Percentiles rank a stretch among this genome's conserved stretches.
Evolutionary conservation across 2,113 vertebrate species (phyloP).

Genomic region (Tenebrosternarchus preto): DNA sequence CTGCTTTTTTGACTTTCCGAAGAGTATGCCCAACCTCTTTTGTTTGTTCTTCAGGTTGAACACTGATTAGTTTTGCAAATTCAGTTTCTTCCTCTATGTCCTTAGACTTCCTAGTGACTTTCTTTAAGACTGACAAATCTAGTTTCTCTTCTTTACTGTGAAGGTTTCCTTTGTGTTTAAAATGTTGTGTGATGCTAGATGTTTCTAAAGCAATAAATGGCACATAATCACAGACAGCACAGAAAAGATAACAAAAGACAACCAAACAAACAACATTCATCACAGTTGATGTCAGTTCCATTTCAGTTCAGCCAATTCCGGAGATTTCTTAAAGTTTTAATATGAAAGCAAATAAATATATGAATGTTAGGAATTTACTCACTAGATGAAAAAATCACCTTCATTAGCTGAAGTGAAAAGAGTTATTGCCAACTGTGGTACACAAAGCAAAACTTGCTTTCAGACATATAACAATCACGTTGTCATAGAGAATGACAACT

Average conservation of each 20-base stretch:
- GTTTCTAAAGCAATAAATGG: slow-evolving; percentile 74
- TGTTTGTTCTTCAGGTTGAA: slow-evolving; percentile 60
- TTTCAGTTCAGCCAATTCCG: not conserved
- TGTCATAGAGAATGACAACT: not conserved
- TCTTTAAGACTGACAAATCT: slow-evolving; percentile 65
- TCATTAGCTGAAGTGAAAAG: not conserved
- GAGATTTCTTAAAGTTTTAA: not conserved
- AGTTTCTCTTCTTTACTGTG: slow-evolving; percentile 66
- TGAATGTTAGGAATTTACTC: not conserved
- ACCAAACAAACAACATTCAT: slow-evolving; percentile 39
- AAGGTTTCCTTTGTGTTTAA: slow-evolving; percentile 75
- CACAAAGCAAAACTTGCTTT: not conserved
- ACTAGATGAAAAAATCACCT: not conserved
- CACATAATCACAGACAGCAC: slow-evolving; percentile 58
- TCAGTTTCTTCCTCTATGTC: slow-evolving; percentile 65
- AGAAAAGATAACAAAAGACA: slow-evolving; percentile 47
- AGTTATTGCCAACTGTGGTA: not conserved
- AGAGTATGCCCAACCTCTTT: slow-evolving; percentile 57
- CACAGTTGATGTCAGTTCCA: slow-evolving; percentile 3
- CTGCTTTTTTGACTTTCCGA: slow-evolving; percentile 51
- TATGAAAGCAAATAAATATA: not conserved
- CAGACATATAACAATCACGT: not conserved
- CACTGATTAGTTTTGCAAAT: slow-evolving; percentile 61
- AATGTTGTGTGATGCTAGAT: slow-evolving; percentile 62
- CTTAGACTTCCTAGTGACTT: slow-evolving; percentile 60